Evolutionary conservation across 2,888 invertebrate genomes (phyloP).

Genomic region (Aporophyla lueneburgensis): DNA sequence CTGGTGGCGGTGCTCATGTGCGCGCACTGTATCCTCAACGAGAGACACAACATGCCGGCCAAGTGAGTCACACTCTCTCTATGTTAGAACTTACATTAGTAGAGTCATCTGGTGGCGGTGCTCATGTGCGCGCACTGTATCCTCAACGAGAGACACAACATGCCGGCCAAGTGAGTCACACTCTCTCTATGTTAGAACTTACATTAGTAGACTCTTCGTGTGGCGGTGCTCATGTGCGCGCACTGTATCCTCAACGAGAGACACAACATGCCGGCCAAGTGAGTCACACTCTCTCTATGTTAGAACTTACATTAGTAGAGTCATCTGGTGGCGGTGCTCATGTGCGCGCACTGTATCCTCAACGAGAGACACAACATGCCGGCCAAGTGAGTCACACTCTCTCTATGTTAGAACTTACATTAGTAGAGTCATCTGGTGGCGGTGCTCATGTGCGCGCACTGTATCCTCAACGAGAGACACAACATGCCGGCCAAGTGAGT

Average conservation of each 20-base stretch:
- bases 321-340: constrained; percentile 93
- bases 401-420: not conserved
- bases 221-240: constrained; percentile 93
- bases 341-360: constrained; percentile 93
- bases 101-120: constrained; percentile 93
- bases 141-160: constrained; percentile 93
- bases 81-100: too few species aligned
- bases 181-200: not conserved
- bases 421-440: too few species aligned
- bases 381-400: constrained; percentile 88
- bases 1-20: constrained; percentile 93
- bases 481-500: constrained; percentile 94
- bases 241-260: constrained; percentile 93
- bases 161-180: constrained; percentile 93
- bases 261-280: constrained; percentile 94
- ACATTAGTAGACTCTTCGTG: too few species aligned
- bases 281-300: constrained; percentile 72
- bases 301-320: too few species aligned
- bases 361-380: constrained; percentile 95
- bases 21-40: constrained; percentile 94
- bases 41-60: constrained; percentile 94
- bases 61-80: constrained; percentile 86
- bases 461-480: constrained; percentile 93
- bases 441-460: constrained; percentile 93
- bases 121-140: constrained; percentile 94